Evolutionary conservation across 2,113 vertebrate genomes (phyloP), one percentile per base, ranked within the genome.

Genomic region (Pterocles gutturalis): DNA sequence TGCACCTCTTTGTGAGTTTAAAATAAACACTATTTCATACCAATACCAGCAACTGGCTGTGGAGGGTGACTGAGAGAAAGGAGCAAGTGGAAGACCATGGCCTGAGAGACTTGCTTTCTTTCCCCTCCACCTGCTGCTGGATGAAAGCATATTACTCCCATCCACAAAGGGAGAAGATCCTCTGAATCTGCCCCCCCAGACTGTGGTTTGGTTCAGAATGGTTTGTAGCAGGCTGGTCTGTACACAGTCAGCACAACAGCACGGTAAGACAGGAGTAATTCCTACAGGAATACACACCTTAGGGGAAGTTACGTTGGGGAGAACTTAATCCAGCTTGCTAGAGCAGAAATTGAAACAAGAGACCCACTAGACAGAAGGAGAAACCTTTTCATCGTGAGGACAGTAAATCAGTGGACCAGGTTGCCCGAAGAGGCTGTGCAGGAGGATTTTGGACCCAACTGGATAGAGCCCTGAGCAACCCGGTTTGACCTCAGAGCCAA

Each of bases 11-110:
- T 80, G 48, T 36, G 69, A 96, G 96, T 94, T 93, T 92, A 96
- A 94, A 97, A 96, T 92, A 93, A 96, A 94, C 60, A 75, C 76
- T 87, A 19, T 64, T 92, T 81, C 46, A 19, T 87, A 57, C 71
- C 62, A 88, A 85, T 83, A 62, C 34, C 65, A 87, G 49, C 49
- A 87, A 84, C 83, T 90, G 93, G 60, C 36, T 49, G 45, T 11
- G 58, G 62, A 83, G 48, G 57, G 19, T 48, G 65, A 24, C 83
- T 67, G 67, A 92, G 34, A 89, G 80, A 57, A 96, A 89, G 36
- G 33, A 92, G 36, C 55, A 66, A 86, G 61, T 41, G 55, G 22
- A 88, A 88, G 71, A 69, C 9, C 46, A 62, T 0, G 3, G 79
- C 41, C 43, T 33, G 51, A 49, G 73, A 64, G 46, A 58, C 28